A percentile compares a stretch with the other conserved stretches of the same genome.
phyloP scores from a whole-genome alignment of 2,888 invertebrate species.

The Agapetus fuscipes region DNA sequence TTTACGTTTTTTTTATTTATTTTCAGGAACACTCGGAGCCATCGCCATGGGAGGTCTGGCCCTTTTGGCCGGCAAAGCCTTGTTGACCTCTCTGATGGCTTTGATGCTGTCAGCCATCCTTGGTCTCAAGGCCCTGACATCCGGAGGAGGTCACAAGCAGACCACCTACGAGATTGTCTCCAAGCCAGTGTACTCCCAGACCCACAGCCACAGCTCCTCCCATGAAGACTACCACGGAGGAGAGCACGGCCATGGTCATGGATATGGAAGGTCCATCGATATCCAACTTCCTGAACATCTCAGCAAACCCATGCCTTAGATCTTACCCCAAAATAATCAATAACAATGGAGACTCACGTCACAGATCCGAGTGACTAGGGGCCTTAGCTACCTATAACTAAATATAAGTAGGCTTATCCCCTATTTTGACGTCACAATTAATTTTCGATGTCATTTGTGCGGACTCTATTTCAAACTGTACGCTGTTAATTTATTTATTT shows the following conservation, averaged over 20 bases:
- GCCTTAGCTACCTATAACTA: too few relatives aligned
- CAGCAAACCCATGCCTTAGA: slow-evolving; percentile 1
- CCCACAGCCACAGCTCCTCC: slow-evolving; percentile 55
- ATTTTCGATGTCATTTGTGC: too few relatives aligned
- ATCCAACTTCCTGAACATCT: slow-evolving; percentile 15
- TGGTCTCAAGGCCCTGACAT: slow-evolving; percentile 59
- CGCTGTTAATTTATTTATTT: too few relatives aligned
- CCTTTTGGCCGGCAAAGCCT: slow-evolving; percentile 71
- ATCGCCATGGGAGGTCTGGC: slow-evolving; percentile 66
- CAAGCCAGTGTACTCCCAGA: slow-evolving; percentile 66
- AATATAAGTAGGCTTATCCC: too few relatives aligned
- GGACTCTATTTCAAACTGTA: too few relatives aligned
- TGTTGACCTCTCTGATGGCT: slow-evolving; percentile 74
- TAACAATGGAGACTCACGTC: too few relatives aligned
- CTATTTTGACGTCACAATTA: too few relatives aligned
- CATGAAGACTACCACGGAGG: slow-evolving; percentile 55
- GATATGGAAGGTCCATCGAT: slow-evolving; percentile 47
- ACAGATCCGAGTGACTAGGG: too few relatives aligned
- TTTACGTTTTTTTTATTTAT: slow-evolving; percentile 11
- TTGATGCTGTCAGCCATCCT: slow-evolving; percentile 65
- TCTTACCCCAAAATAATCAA: not conserved
- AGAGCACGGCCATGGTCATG: slow-evolving; percentile 43
- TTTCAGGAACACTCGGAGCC: slow-evolving; percentile 56
- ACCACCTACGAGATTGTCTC: slow-evolving; percentile 79
- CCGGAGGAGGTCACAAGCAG: slow-evolving; percentile 56